phyloP scores from a whole-genome alignment of 2,888 invertebrate genomes.

The Lepidochitona cinerea region DNA sequence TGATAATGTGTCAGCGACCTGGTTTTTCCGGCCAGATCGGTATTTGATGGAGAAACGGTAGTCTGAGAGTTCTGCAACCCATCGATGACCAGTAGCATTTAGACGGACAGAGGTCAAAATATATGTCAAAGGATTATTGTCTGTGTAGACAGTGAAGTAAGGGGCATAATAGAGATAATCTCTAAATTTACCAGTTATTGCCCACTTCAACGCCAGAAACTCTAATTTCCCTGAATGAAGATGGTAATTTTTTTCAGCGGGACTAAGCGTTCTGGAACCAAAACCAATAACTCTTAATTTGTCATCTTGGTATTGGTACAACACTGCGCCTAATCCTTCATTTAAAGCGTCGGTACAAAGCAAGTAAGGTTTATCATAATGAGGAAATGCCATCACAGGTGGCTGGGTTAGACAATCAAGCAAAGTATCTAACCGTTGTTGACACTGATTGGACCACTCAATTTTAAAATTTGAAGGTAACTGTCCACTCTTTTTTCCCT shows the following conservation, averaged over 20 bases:
- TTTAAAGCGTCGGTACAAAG: conserved; percentile 21
- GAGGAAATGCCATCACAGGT: conserved; percentile 24
- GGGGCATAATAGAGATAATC: conserved; percentile 17
- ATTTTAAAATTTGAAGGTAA: background rate
- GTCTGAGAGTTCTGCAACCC: conserved; percentile 15
- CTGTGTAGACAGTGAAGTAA: background rate
- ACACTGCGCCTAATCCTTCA: conserved; percentile 27
- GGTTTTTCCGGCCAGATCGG: conserved; percentile 10
- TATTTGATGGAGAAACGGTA: conserved; percentile 14
- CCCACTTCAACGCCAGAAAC: conserved; percentile 25
- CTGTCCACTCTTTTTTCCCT: conserved; percentile 11
- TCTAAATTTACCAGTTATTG: conserved; percentile 17
- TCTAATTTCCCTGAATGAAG: conserved; percentile 12
- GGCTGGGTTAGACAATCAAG: conserved; percentile 5
- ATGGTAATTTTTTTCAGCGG: conserved; percentile 21
- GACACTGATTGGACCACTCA: background rate
- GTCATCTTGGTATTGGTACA: conserved; percentile 26
- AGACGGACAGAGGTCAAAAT: conserved; percentile 16
- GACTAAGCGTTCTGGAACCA: conserved; percentile 12
- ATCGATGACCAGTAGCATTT: conserved; percentile 23
- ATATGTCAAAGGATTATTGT: conserved; percentile 21
- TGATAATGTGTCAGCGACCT: conserved; percentile 17
- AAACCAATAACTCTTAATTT: conserved; percentile 16
- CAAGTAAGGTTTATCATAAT: conserved; percentile 20
- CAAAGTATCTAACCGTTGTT: conserved; percentile 15